Base-by-base conservation (phyloP, 2,888 invertebrate species). In the Thereva nobilitata region DNA sequence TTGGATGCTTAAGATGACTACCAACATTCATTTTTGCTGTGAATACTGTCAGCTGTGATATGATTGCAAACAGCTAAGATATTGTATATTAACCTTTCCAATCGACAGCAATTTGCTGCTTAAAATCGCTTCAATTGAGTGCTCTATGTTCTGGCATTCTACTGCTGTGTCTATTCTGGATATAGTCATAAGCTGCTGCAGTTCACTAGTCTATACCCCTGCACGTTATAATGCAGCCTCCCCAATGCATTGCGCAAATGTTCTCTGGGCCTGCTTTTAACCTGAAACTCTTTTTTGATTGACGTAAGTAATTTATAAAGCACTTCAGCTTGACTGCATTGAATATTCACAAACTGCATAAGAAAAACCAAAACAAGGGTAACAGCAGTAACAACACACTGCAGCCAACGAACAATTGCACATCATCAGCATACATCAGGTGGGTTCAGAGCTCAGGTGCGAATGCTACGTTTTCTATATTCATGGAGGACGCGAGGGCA, bases 31-130 rank as follows among this genome's bases (percentile, higher is more conserved):
- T 37, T 35, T 41, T 45, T 47, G 45, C 49, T 68, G 67, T 68
- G 67, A 70, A 70, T 66, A 66, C 68, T 70, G 70, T 71, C 71
- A 71, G 69, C 69, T 70, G 67, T 70, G 70, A 69, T 70, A 69
- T 69, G 70, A 71, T 64, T 71, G 71, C 71, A 71, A 71, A 71
- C 70, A 70, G 71, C 69, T 68, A 68, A 66, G 70, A 70, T 71
- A 71, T 71, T 70, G 71, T 71, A 70, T 69, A 68, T 68, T 67
- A 70, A 70, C 70, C 64, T 66, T 68, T 67, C 68, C 71, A 70
- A 70, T 72, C 70, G 70, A 70, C 69, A 67, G 69, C 70, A 59
- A 59, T 59, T 59, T 59, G 59, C 59, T 59, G 59, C 49, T 47
- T 38, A 37, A 40, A 38, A 38, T 49, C 9, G 12, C 59, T 47